phyloP scores from a whole-genome alignment of 2,113 vertebrate genomes.

The Tragelaphus imberbis region DNA sequence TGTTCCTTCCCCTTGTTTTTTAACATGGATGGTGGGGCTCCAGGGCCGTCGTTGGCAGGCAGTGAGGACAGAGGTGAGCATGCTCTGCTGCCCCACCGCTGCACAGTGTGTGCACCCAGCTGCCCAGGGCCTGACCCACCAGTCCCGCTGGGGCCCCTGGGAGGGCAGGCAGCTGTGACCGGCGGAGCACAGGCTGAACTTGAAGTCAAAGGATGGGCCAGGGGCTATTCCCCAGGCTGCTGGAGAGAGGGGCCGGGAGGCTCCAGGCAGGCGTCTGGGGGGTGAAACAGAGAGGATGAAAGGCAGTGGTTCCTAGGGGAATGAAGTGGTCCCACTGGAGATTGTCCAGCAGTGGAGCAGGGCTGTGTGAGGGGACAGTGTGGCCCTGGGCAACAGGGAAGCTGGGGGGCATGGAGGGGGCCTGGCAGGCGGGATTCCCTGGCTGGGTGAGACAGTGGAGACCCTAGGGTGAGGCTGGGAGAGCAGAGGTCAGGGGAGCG shows the following conservation, averaged over 20 bases:
- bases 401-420: neutral
- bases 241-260: fast-evolving
- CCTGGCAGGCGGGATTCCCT: neutral
- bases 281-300: fast-evolving
- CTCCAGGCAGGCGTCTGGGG: fast-evolving
- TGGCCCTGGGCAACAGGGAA: fast-evolving
- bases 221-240: neutral
- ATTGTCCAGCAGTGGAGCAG: fast-evolving
- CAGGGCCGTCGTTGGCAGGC: neutral
- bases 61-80: fast-evolving
- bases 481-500: neutral
- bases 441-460: neutral
- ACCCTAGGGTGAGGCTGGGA: neutral
- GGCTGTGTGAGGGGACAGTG: fast-evolving
- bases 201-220: neutral
- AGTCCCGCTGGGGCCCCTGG: fast-evolving
- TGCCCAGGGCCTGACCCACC: neutral
- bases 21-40: neutral
- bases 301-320: too few relatives aligned
- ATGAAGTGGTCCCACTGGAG: fast-evolving
- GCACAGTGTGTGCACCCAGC: neutral
- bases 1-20: neutral
- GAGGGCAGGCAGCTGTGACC: neutral
- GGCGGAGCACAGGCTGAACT: neutral
- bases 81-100: fast-evolving